Base-by-base conservation (phyloP, 2,797 vertebrate species). In the Crocodylus rhombifer region DNA sequence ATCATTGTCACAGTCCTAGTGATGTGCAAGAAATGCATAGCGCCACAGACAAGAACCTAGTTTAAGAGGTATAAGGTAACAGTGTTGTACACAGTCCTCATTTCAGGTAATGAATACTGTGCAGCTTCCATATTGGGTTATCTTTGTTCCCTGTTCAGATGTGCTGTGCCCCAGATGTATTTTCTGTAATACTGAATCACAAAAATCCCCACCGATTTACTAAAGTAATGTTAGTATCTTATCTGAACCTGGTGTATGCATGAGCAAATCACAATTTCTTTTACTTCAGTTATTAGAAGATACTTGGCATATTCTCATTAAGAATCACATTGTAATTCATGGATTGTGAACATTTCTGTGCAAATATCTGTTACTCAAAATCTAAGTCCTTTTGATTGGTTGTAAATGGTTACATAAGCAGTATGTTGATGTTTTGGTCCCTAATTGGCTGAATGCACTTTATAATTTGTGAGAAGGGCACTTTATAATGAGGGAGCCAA, bases 31-130 rank as follows among this genome's bases (percentile, higher is more conserved):
- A 76, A 78, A 51, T 81, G 81, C 75, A n/a, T 42, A 87, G 79
- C 20, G 2, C 74, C 30, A 56, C 11, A 17, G 36, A 74, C 25
- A 60, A 69, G 3, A 78, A 80, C n/a, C 1, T 5, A 14, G 5
- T 79, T 78, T 57, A 82, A 78, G 88, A n/a, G 42, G 9, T 51
- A 51, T 51, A 67, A 90, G 28, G 71, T 5, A 91, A 55, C 0
- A 1, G 1, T 8, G n/a, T 4, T 4, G 26, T 30, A 1, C 5
- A 69, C 73, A 65, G 11, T 55, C 77, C 6, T 1, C 2, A 51
- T 84, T 65, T 82, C 12, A 33, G 67, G 89, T 2, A 78, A 1
- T 11, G 42, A 92, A 82, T 3, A 5, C 3, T 73, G 17, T 58
- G 62, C 21, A 84, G 26, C 30, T 84, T 88, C 88, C 77, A 79